These are phyloP conservation scores for Hirtodrosophila confusa DNA, from an alignment of 2,888 invertebrate species.

Conservation along the genomic window DNA sequence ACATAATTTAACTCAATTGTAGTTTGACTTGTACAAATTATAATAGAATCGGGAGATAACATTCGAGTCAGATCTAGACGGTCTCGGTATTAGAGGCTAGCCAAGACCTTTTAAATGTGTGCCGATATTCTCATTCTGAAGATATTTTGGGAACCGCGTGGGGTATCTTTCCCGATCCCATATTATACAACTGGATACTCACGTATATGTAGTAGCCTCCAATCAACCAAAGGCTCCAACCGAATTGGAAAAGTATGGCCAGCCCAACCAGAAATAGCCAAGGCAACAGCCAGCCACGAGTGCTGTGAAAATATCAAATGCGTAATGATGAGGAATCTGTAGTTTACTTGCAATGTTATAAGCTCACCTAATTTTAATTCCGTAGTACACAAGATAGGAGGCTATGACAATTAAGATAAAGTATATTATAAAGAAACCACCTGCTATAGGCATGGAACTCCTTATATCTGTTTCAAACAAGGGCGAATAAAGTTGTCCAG, in stretches of 20 bases:
- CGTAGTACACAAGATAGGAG: conserved; percentile 84
- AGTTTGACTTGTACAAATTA: neutral
- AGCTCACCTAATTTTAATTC: conserved; percentile 81
- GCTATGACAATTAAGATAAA: conserved; percentile 84
- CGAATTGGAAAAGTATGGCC: conserved; percentile 89
- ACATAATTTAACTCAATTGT: neutral
- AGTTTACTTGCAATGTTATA: fast-evolving
- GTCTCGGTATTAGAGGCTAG: too few species aligned
- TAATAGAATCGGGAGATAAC: neutral
- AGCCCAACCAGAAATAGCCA: conserved; percentile 90
- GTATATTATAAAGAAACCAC: conserved; percentile 84
- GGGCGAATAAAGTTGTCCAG: conserved; percentile 94
- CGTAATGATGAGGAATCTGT: neutral
- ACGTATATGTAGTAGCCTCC: conserved; percentile 97
- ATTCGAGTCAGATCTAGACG: neutral
- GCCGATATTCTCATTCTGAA: too few species aligned
- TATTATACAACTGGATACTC: conserved; percentile 83
- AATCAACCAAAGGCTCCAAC: conserved; percentile 93
- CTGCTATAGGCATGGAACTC: conserved; percentile 89
- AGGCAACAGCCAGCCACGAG: conserved; percentile 92
- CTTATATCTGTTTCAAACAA: conserved; percentile 94
- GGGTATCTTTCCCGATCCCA: neutral
- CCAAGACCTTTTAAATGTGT: too few species aligned
- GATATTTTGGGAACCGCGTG: too few species aligned
- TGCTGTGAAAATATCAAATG: conserved; percentile 84